These are phyloP conservation scores for Brachylomia viminalis DNA, from an alignment of 2,888 invertebrate species.

Conservation along the genomic window DNA sequence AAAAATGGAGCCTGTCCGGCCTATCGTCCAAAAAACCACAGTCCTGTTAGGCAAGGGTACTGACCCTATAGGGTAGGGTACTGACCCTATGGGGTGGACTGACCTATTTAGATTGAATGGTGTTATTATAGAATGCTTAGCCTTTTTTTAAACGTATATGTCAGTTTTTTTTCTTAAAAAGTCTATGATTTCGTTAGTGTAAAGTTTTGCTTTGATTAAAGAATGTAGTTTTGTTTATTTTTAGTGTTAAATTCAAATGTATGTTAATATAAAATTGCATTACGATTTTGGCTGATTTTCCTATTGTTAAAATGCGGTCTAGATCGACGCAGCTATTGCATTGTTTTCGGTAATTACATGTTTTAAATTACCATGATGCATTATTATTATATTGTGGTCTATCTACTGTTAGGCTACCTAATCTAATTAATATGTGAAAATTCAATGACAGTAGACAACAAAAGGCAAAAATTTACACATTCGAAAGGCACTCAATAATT, in stretches of 20 bases:
- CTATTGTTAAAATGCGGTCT: neutral
- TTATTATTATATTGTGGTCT: neutral
- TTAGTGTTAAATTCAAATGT: neutral
- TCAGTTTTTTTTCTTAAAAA: constrained; percentile 13
- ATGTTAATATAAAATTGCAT: neutral
- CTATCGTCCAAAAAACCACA: constrained; percentile 82
- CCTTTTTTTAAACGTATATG: constrained; percentile 27
- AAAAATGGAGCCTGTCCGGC: constrained; percentile 84
- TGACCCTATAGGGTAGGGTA: constrained; percentile 87
- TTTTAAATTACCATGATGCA: neutral
- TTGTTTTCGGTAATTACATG: neutral
- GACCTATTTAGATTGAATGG: constrained; percentile 88
- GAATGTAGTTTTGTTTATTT: neutral
- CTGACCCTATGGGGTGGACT: constrained; percentile 88
- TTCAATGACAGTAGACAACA: neutral
- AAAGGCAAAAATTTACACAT: neutral
- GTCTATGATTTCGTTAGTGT: constrained; percentile 5
- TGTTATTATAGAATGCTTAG: constrained; percentile 80
- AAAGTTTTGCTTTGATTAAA: constrained; percentile 1
- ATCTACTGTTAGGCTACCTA: too few species aligned
- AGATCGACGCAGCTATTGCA: neutral
- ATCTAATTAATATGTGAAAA: neutral
- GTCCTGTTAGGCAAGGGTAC: constrained; percentile 88
- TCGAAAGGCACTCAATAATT: constrained; percentile 5
- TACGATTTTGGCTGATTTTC: neutral